Percentiles rank a stretch among this genome's conserved stretches.
These are phyloP conservation scores for Mesopsocus fuscifrons DNA, from an alignment of 2,888 invertebrate species.

Conservation along the genomic window DNA sequence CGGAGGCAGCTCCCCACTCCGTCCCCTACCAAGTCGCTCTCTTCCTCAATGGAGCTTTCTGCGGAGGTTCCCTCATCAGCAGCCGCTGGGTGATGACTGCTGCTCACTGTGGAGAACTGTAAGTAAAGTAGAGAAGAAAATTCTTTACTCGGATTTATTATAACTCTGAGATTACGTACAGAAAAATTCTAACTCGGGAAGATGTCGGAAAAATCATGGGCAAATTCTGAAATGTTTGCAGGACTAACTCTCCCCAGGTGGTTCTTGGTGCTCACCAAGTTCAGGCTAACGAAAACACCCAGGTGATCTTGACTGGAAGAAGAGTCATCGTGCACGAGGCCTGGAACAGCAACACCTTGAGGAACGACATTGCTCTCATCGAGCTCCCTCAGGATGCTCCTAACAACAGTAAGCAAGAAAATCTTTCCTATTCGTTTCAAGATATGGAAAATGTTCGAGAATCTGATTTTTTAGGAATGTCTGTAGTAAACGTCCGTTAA, in stretches of 20 bases:
- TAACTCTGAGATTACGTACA: no score
- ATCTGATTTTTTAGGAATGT: no score
- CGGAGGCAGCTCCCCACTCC: slow-evolving; percentile 2
- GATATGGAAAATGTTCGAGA: background rate
- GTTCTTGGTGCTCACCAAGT: slow-evolving; percentile 5
- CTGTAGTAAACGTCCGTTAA: no score
- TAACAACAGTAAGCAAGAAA: background rate
- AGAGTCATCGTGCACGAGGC: slow-evolving; percentile 1
- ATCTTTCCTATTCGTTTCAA: no score
- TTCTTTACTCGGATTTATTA: background rate
- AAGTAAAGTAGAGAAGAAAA: background rate
- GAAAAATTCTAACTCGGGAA: no score
- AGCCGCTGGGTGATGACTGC: slow-evolving; percentile 4
- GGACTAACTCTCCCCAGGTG: slow-evolving; percentile 5
- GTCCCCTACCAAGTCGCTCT: slow-evolving; percentile 4
- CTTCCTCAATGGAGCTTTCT: slow-evolving; percentile 6
- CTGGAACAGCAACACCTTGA: slow-evolving; percentile 17
- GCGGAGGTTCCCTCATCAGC: slow-evolving; percentile 3
- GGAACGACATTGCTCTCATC: slow-evolving; percentile 3
- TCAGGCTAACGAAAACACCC: background rate
- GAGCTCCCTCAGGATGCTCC: slow-evolving; percentile 3
- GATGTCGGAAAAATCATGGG: no score
- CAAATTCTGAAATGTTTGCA: no score
- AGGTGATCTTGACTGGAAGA: background rate
- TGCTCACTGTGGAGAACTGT: slow-evolving; percentile 9